Percentiles rank a stretch among this genome's conserved stretches.
These are phyloP conservation scores for Plebejus melissa DNA, from an alignment of 2,888 invertebrate species.

Conservation along the genomic window DNA sequence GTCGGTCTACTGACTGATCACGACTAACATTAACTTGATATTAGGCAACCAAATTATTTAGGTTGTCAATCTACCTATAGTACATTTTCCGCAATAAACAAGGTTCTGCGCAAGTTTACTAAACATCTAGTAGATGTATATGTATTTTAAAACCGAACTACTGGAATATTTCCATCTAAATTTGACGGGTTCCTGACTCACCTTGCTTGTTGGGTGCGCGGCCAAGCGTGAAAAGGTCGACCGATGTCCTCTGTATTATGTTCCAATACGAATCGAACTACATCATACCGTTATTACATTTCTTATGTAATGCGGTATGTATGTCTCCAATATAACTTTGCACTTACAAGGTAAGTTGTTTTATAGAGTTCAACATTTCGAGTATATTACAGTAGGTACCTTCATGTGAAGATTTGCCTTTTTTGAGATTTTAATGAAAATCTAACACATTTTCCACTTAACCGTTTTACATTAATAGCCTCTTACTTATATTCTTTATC, in stretches of 20 bases:
- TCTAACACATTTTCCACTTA: too few relatives aligned
- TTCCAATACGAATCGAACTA: slow-evolving; percentile 34
- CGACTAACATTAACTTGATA: too few relatives aligned
- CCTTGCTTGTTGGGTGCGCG: slow-evolving; percentile 51
- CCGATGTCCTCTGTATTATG: slow-evolving; percentile 34
- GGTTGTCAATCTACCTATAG: too few relatives aligned
- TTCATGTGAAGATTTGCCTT: too few relatives aligned
- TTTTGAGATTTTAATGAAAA: too few relatives aligned
- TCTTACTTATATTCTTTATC: neutral
- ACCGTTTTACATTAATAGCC: too few relatives aligned
- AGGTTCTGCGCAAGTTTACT: too few relatives aligned
- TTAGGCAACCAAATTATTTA: too few relatives aligned
- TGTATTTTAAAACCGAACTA: neutral
- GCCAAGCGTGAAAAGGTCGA: slow-evolving; percentile 58
- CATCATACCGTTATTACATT: slow-evolving; percentile 26
- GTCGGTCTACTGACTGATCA: too few relatives aligned
- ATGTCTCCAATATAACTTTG: neutral
- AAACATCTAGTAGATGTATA: neutral
- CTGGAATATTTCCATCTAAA: slow-evolving; percentile 31
- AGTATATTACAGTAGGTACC: too few relatives aligned
- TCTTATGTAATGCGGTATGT: slow-evolving; percentile 5
- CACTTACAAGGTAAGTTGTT: neutral
- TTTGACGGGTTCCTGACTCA: slow-evolving; percentile 39
- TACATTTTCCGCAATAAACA: too few relatives aligned
- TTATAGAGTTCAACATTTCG: neutral